These are phyloP conservation scores for Plebejus anna DNA, from an alignment of 2,888 invertebrate genomes.

Conservation along the genomic window DNA sequence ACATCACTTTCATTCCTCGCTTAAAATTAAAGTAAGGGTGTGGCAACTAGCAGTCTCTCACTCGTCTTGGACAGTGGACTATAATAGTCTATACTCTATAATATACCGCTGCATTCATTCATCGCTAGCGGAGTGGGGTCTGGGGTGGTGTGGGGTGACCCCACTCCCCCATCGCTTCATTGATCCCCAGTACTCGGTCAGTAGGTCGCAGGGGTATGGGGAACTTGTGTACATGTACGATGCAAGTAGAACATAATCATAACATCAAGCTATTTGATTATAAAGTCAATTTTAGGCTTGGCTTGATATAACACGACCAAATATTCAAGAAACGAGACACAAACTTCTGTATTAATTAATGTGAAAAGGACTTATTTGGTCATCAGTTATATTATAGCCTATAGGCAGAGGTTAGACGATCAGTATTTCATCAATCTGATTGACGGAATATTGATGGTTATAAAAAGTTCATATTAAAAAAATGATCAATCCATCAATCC, in stretches of 20 bases:
- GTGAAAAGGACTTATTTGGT: too few species aligned
- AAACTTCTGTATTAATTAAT: too few species aligned
- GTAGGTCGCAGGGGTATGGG: conserved; percentile 3
- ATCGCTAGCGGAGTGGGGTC: background rate
- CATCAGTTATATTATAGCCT: too few species aligned
- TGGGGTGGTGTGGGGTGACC: background rate
- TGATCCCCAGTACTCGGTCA: background rate
- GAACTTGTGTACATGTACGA: background rate
- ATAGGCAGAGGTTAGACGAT: too few species aligned
- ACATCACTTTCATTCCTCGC: too few species aligned
- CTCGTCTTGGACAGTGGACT: too few species aligned
- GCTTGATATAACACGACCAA: background rate
- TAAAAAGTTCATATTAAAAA: too few species aligned
- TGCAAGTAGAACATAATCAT: background rate
- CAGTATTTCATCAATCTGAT: too few species aligned
- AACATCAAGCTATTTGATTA: background rate
- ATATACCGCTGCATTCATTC: background rate
- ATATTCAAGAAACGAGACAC: too few species aligned
- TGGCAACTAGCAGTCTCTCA: background rate
- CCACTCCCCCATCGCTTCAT: background rate
- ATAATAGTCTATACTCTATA: too few species aligned
- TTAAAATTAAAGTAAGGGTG: background rate
- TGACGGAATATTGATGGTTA: too few species aligned
- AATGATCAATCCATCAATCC: too few species aligned
- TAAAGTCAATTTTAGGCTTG: background rate